Evolutionary conservation across 2,888 invertebrate genomes (phyloP).

Genomic region (Heliconius ethilla): DNA sequence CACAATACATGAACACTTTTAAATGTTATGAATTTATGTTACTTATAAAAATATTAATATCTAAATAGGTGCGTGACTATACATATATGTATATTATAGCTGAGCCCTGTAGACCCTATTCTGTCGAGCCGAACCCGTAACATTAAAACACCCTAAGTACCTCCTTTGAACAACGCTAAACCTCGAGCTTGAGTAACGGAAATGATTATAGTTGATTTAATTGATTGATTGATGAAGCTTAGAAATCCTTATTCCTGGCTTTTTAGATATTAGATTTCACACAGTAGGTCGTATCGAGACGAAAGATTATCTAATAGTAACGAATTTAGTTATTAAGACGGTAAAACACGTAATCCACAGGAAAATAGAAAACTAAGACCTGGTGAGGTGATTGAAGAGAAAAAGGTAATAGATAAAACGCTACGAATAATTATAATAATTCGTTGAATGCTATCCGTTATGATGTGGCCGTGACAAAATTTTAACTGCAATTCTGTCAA

Average conservation of each 20-base stretch:
- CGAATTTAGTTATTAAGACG: conserved; percentile 73
- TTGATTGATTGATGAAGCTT: conserved; percentile 61
- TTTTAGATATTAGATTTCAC: conserved; percentile 61
- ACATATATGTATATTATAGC: conserved; percentile 37
- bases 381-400: conserved; percentile 95
- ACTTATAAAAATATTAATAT: conserved; percentile 28
- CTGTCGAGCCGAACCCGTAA: conserved; percentile 81
- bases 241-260: conserved; percentile 72
- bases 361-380: conserved; percentile 96
- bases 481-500: conserved; percentile 73
- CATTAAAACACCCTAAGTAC: conserved; percentile 62
- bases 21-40: conserved; percentile 9
- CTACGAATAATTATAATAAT: conserved; percentile 65
- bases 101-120: conserved; percentile 72
- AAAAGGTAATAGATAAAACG: conserved; percentile 89
- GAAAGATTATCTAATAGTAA: conserved; percentile 51
- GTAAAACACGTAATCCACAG: conserved; percentile 82
- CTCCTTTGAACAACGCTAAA: conserved; percentile 60
- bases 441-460: conserved; percentile 78
- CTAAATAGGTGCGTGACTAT: conserved; percentile 43
- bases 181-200: conserved; percentile 66
- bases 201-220: conserved; percentile 59
- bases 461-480: conserved; percentile 76
- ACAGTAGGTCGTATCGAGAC: conserved; percentile 55
- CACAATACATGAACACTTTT: conserved; percentile 28